Base-by-base conservation (phyloP, 2,888 invertebrate species). In the Catocala fraxini region DNA sequence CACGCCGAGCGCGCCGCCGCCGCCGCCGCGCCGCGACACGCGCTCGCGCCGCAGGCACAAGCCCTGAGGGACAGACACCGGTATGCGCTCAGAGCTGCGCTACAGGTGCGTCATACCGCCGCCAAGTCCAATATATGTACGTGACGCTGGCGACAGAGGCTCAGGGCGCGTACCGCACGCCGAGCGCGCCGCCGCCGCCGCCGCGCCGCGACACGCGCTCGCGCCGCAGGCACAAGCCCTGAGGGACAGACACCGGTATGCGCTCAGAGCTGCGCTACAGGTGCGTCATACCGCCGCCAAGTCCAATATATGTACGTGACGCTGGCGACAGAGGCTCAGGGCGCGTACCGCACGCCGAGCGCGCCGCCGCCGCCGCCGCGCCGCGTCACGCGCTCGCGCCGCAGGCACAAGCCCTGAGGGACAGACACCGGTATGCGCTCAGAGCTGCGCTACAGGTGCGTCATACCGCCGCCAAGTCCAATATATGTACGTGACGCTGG, bases 311-410 rank as follows among this genome's bases (percentile, higher is more conserved):
- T 15, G 15, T 15, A 15, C 15, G 79, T 89, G 68, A 77, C 83
- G 49, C 74, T 89, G 60, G 94, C 86, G 60, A 86, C 88, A 67
- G 95, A 87, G 77, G 94, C 89, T 71, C 82, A 88, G 73, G 85
- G 88, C 33, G 93, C 92, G 10, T 89, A 91, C 73, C 79, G 85
- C 54, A 91, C 79, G 83, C 80, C 64, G 79, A 83, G 77, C 77
- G 82, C 64, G 77, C 82, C 69, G 65, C 84, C 47, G 59, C 83
- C 84, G 71, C 82, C 81, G 58, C 83, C 84, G 62, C 7, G 75
- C 84, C 65, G 87, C n/a, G 82, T 84, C 48, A 35, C 25, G 45
- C 51, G 84, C 88, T 15, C 82, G 81, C 52, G 73, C 82, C 62
- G 71, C 83, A 51, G 63, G 81, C 90, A 52, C 79, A 68, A 39